phyloP scores from a whole-genome alignment of 1,140 invertebrate species.

The Galleria mellonella region DNA sequence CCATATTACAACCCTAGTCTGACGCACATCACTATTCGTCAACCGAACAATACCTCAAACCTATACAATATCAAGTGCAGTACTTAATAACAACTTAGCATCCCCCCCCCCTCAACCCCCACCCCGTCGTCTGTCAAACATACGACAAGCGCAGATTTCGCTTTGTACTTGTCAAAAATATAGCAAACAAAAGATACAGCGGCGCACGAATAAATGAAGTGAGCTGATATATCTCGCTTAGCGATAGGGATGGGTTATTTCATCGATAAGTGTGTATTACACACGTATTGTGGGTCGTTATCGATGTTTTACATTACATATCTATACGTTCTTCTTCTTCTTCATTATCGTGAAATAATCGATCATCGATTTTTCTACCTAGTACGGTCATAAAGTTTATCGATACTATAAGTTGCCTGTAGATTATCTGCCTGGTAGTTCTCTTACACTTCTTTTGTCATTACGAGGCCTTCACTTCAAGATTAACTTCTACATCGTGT shows the following conservation, averaged over 20 bases:
- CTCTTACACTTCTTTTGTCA: too few species aligned
- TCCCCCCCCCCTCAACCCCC: slow-evolving; percentile 18
- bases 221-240: slow-evolving; percentile 64
- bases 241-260: slow-evolving; percentile 25
- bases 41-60: slow-evolving; percentile 1
- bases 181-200: slow-evolving; percentile 69
- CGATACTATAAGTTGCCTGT: too few species aligned
- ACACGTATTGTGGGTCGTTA: too few species aligned
- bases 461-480: too few species aligned
- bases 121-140: slow-evolving; percentile 55
- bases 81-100: slow-evolving; percentile 68
- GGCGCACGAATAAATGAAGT: slow-evolving; percentile 66
- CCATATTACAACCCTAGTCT: too few species aligned
- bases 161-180: slow-evolving; percentile 73
- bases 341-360: too few species aligned
- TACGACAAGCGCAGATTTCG: slow-evolving; percentile 68
- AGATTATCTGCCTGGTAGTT: too few species aligned
- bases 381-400: too few species aligned
- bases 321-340: background rate
- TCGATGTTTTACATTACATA: too few species aligned
- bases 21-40: background rate
- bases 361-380: too few species aligned
- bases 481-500: too few species aligned
- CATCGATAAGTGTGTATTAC: slow-evolving; percentile 16
- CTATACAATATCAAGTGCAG: slow-evolving; percentile 47